phyloP scores from a whole-genome alignment of 2,888 invertebrate genomes.

The Barypeithes pellucidus region DNA sequence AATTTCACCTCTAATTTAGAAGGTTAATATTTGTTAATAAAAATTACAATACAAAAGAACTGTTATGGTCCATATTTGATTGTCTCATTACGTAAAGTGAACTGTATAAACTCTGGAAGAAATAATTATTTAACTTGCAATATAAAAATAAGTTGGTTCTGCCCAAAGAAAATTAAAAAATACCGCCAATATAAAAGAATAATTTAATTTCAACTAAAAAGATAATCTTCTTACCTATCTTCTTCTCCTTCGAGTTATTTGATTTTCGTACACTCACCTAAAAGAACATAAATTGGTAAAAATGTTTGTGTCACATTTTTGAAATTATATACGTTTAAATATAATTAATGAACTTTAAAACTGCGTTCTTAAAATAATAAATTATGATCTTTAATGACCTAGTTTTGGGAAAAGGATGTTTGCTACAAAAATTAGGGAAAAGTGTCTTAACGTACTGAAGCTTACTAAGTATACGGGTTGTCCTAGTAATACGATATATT shows the following conservation, averaged over 20 bases:
- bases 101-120: background rate
- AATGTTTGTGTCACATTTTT: too few relatives aligned
- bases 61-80: slow-evolving; percentile 1
- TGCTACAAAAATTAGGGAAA: too few relatives aligned
- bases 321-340: too few relatives aligned
- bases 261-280: slow-evolving; percentile 5
- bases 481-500: too few relatives aligned
- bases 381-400: too few relatives aligned
- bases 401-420: too few relatives aligned
- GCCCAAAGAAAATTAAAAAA: background rate
- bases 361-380: too few relatives aligned
- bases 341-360: too few relatives aligned
- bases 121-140: background rate
- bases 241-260: background rate
- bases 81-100: background rate
- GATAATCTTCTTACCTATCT: background rate
- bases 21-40: background rate
- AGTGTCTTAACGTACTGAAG: too few relatives aligned
- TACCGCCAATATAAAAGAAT: background rate
- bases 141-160: background rate
- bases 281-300: background rate
- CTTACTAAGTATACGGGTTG: too few relatives aligned
- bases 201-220: background rate
- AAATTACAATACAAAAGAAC: background rate
- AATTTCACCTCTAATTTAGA: too few relatives aligned